Conservation (phyloP, 2,888 invertebrate genomes). For the Galerucella nymphaeae region DNA sequence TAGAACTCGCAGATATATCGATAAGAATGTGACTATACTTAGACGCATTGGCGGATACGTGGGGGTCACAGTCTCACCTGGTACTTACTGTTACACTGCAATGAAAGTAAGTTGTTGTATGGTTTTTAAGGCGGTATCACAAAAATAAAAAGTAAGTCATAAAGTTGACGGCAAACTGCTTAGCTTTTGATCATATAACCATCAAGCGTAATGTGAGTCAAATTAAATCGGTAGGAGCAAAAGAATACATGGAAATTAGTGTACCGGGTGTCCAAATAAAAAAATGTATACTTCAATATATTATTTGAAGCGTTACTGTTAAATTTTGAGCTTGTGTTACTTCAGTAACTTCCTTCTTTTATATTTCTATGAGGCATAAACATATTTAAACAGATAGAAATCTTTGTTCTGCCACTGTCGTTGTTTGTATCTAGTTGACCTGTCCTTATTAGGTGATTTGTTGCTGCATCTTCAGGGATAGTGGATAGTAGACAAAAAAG, state of each 20-base stretch:
- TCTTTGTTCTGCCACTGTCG: slow-evolving; percentile 14
- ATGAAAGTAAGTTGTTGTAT: neutral
- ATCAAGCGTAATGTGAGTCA: neutral
- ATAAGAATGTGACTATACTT: slow-evolving; percentile 15
- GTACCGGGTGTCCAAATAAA: too few species aligned
- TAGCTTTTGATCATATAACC: neutral
- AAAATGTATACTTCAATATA: too few species aligned
- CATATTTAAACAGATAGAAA: too few species aligned
- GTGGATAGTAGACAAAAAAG: slow-evolving; percentile 19
- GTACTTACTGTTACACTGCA: neutral
- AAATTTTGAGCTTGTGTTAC: too few species aligned
- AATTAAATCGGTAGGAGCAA: neutral
- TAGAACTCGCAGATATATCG: slow-evolving; percentile 23
- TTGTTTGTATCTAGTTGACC: slow-evolving; percentile 20
- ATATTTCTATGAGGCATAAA: too few species aligned
- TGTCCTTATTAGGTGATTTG: slow-evolving; percentile 27
- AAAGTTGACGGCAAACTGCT: neutral
- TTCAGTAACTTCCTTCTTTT: too few species aligned
- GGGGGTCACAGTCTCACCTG: slow-evolving; percentile 1
- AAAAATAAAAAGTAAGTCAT: slow-evolving; percentile 1
- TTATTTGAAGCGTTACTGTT: too few species aligned
- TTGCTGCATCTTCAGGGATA: slow-evolving; percentile 22
- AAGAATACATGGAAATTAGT: too few species aligned
- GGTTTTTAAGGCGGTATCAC: neutral
- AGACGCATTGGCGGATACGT: slow-evolving; percentile 4